These are phyloP conservation scores for Agrenia bidenticulata DNA, from an alignment of 2,888 invertebrate genomes.

Conservation along the genomic window DNA sequence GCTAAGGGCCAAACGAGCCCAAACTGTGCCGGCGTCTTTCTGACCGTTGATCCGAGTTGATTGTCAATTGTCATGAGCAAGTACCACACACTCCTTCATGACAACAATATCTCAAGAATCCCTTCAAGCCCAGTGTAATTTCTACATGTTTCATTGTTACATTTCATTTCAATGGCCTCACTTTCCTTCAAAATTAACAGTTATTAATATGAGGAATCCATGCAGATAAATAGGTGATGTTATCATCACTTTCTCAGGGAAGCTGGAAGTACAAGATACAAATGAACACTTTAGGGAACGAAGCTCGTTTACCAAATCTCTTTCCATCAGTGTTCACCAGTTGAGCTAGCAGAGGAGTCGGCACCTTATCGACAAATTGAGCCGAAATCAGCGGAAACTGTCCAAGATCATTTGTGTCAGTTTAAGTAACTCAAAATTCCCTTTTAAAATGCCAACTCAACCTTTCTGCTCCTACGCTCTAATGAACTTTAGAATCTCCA, in stretches of 20 bases:
- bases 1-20: too few relatives aligned
- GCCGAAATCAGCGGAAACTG: slow-evolving; percentile 26
- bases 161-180: too few relatives aligned
- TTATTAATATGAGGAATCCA: not conserved
- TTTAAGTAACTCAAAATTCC: not conserved
- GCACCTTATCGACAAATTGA: slow-evolving; percentile 34
- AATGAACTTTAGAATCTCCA: slow-evolving; percentile 8
- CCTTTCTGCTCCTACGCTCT: not conserved
- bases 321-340: too few relatives aligned
- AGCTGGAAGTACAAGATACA: not conserved
- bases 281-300: too few relatives aligned
- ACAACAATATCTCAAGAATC: slow-evolving; percentile 2
- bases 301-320: too few relatives aligned
- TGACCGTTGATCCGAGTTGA: not conserved
- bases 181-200: slow-evolving; percentile 4
- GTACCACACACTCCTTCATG: slow-evolving; percentile 9
- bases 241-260: slow-evolving; percentile 13
- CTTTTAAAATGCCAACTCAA: not conserved
- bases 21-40: not conserved
- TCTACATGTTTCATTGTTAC: too few relatives aligned
- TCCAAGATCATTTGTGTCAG: slow-evolving; percentile 32
- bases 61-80: not conserved
- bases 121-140: too few relatives aligned
- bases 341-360: too few relatives aligned
- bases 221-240: slow-evolving; percentile 5